Base-by-base conservation (phyloP, 2,888 invertebrate species). In the Machimus atricapillus region DNA sequence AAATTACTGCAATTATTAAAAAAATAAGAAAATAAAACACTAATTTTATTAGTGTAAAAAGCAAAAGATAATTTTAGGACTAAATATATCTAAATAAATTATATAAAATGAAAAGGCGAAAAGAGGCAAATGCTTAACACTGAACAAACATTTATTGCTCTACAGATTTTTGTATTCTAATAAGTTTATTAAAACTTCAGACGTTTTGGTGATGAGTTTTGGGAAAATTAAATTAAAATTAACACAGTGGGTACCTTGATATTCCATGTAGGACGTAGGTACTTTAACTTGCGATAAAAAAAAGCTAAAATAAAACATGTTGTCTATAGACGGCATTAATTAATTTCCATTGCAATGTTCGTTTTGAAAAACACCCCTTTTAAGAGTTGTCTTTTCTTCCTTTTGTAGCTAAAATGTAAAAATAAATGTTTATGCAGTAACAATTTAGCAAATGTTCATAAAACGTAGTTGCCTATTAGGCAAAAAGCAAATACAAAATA, bases 41-140 rank as follows among this genome's bases (percentile, higher is more conserved):
- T 56, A 86, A 86, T 79, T 81, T 85, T 76, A 86, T 73, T 88
- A 43, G 76, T 83, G 52, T 56, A 87, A 87, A n/a, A 78, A 12
- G 81, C 52, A 43, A 78, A 78, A 76, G 16, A 81, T 81, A 40
- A 27, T 31, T 46, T 56, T 81, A 81, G 9, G n/a, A 31, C 52
- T 81, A 52, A 34, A 34, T 76, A 76, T 37, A 40, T 52, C 16
- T 16, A 74, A 74, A 8, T 74, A 76, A n/a, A 9, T n/a, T 34
- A 34, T 37, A n/a, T 40, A 34, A 76, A 40, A 76, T 2, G 9
- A 76, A 76, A n/a, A 37, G 52, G 52, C 52, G 52, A 76, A 76
- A n/a, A 76, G n/a, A 34, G 1, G 14, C 34, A 34, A 19, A 76
- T 34, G 9, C 37, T 37, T 66, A 12, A n/a, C 2, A 66, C 4